phyloP scores from a whole-genome alignment of 2,797 vertebrate species.

The Falco peregrinus region DNA sequence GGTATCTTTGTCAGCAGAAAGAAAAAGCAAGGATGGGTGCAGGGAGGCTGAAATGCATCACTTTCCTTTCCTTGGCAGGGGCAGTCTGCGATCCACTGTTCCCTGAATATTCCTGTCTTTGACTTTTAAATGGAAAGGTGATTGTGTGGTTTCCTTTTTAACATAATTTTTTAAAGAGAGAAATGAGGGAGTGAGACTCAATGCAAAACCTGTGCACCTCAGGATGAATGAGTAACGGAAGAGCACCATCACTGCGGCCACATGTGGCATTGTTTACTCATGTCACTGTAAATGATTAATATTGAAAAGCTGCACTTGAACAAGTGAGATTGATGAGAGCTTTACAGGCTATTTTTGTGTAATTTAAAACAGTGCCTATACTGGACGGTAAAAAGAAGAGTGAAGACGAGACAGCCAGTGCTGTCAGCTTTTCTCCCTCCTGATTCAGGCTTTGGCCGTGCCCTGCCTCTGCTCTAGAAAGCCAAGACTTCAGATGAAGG shows the following conservation, averaged over 20 bases:
- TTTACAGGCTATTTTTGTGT: conserved; percentile 54
- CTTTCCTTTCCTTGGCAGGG: neutral
- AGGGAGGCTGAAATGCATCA: neutral
- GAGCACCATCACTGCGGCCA: neutral
- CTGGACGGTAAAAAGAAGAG: conserved; percentile 13
- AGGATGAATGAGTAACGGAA: conserved; percentile 48
- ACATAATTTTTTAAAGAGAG: neutral
- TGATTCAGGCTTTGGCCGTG: neutral
- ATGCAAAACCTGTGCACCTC: conserved; percentile 29
- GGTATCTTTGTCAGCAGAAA: neutral
- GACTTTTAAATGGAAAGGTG: neutral
- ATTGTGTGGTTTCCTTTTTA: neutral
- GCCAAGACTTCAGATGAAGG: neutral
- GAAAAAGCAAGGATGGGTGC: neutral
- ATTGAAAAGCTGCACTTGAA: conserved; percentile 59
- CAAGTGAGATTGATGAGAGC: conserved; percentile 56
- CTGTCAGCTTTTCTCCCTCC: neutral
- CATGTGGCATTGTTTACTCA: conserved; percentile 71
- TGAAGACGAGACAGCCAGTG: neutral
- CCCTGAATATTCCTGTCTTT: neutral
- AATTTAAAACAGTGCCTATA: conserved; percentile 62
- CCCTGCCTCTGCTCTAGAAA: neutral
- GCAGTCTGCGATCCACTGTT: neutral
- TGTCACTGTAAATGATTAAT: conserved; percentile 67
- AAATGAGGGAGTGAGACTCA: neutral